Evolutionary conservation across 2,797 vertebrate genomes (phyloP).

Genomic region (Cyclura pinguis): DNA sequence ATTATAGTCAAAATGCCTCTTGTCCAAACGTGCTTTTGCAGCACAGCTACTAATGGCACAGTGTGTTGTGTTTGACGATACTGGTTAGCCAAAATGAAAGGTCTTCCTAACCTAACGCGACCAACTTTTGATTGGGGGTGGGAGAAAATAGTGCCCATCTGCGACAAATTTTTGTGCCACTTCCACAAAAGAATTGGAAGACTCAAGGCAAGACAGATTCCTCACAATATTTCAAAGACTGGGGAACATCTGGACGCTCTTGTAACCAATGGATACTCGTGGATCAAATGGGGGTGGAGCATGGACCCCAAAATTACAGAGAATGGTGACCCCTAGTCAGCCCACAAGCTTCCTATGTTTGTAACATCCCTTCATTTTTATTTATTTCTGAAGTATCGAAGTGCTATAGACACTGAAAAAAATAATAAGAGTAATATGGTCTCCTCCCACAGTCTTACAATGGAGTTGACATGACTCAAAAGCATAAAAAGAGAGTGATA

Average conservation of each 20-base stretch:
- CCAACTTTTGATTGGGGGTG: neutral
- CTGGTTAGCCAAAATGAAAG: neutral
- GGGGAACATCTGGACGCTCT: neutral
- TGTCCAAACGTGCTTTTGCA: neutral
- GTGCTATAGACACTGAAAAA: neutral
- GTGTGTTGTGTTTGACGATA: neutral
- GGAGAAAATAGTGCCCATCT: too few species aligned
- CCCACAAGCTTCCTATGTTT: neutral
- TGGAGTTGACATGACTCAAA: neutral
- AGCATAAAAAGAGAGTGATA: neutral
- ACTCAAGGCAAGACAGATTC: neutral
- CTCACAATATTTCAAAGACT: neutral
- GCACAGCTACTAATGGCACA: neutral
- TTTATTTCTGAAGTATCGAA: neutral
- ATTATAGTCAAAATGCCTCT: neutral
- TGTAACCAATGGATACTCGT: neutral
- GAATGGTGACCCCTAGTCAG: neutral
- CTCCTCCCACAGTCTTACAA: neutral
- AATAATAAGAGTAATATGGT: neutral
- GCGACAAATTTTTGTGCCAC: too few species aligned
- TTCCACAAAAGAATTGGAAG: neutral
- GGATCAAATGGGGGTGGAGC: neutral
- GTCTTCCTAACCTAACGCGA: neutral
- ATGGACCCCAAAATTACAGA: neutral
- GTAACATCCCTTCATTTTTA: neutral